Evolutionary conservation across 2,888 invertebrate genomes (phyloP).

Genomic region (Resseliella maxima): DNA sequence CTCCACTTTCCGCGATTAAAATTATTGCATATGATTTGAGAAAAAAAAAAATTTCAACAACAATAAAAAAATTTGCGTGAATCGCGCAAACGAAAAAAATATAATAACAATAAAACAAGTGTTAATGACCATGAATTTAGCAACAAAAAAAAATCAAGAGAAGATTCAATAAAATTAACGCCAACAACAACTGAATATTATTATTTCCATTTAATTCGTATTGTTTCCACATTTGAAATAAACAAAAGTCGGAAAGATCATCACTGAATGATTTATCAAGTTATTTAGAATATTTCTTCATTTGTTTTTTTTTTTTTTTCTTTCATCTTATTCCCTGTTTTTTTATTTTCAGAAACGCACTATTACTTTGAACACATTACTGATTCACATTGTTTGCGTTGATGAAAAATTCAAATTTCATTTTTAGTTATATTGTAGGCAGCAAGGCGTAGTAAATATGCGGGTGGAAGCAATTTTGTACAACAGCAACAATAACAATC

Average conservation of each 20-base stretch:
- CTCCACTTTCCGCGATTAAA: background rate
- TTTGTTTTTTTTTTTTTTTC: background rate
- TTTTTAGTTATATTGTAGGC: background rate
- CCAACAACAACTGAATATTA: slow-evolving; percentile 9
- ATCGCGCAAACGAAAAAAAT: slow-evolving; percentile 2
- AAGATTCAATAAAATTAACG: slow-evolving; percentile 27
- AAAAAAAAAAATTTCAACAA: background rate
- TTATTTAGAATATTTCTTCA: slow-evolving; percentile 28
- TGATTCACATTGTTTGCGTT: background rate
- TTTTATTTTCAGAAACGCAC: background rate
- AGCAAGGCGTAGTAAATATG: background rate
- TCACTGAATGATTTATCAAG: slow-evolving; percentile 38
- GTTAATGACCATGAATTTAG: slow-evolving; percentile 53
- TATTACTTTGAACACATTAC: background rate
- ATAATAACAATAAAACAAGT: slow-evolving; percentile 26
- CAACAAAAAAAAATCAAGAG: background rate
- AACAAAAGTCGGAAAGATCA: slow-evolving; percentile 54
- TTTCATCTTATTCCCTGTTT: background rate
- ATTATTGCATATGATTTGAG: slow-evolving; percentile 23
- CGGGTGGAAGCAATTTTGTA: slow-evolving; percentile 14
- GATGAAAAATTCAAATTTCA: slow-evolving; percentile 41
- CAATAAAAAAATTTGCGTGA: slow-evolving; percentile 15
- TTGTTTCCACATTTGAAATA: slow-evolving; percentile 42
- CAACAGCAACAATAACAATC: background rate
- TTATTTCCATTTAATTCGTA: slow-evolving; percentile 30